These are phyloP conservation scores for Pentalonia nigronervosa DNA, from an alignment of 1,140 invertebrate species.

Conservation along the genomic window DNA sequence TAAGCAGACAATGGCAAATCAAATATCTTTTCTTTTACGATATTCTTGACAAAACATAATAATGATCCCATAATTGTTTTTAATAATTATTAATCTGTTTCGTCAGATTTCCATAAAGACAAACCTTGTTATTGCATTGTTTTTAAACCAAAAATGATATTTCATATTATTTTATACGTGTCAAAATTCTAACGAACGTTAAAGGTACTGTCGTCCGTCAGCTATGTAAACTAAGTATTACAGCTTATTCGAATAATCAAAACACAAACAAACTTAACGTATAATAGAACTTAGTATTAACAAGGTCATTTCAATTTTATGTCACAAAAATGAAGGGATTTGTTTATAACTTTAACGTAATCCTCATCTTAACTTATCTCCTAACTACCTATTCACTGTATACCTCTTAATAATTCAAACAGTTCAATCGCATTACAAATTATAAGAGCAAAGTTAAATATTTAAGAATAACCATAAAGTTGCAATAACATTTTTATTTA, in stretches of 20 bases:
- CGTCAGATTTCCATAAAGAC: neutral
- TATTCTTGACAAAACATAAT: neutral
- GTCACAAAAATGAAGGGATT: neutral
- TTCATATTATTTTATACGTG: neutral
- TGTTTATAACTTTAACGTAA: neutral
- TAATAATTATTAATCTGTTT: neutral
- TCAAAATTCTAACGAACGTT: neutral
- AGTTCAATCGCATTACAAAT: neutral
- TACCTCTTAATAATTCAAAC: neutral
- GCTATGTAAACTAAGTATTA: neutral
- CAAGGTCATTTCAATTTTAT: neutral
- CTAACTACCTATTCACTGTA: neutral
- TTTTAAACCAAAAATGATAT: neutral
- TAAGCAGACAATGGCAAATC: neutral
- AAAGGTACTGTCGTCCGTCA: neutral
- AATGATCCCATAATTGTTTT: neutral
- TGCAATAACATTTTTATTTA: neutral
- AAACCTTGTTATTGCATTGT: neutral
- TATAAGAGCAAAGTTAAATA: neutral
- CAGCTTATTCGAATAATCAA: neutral
- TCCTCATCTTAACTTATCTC: neutral
- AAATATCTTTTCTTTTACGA: neutral
- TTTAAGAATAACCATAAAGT: neutral
- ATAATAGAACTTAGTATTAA: neutral
- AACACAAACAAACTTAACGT: neutral